Percentiles rank a stretch among this genome's conserved stretches.
Conservation (phyloP, 1,140 invertebrate genomes). For the Drosophila santomea region DNA sequence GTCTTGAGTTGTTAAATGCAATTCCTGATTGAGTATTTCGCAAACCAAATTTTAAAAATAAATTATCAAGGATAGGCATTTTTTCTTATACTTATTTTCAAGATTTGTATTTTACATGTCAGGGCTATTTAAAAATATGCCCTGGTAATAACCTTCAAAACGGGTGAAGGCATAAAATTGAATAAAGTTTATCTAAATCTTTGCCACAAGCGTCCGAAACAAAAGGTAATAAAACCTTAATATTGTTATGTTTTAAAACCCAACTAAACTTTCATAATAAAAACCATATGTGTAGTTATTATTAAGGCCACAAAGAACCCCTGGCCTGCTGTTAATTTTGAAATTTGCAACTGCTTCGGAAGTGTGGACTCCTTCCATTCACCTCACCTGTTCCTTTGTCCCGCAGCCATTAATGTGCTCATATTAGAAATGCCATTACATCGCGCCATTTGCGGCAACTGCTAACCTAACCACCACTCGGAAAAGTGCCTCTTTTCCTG, state of each 20-base stretch:
- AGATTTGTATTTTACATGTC: background rate
- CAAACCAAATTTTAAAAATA: too few species aligned
- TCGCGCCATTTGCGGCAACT: constrained; percentile 79
- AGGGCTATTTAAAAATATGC: background rate
- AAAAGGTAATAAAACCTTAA: background rate
- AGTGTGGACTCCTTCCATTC: background rate
- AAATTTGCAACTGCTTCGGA: constrained; percentile 54
- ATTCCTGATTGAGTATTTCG: too few species aligned
- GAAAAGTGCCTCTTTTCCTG: constrained; percentile 12
- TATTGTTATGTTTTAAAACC: background rate
- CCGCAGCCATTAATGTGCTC: constrained; percentile 67
- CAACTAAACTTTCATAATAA: background rate
- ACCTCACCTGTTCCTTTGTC: constrained; percentile 47
- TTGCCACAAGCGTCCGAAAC: background rate
- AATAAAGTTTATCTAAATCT: background rate
- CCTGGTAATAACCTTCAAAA: background rate
- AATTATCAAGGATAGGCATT: background rate
- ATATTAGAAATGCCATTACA: constrained; percentile 82
- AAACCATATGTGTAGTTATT: background rate
- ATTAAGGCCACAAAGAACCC: background rate
- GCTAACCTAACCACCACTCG: constrained; percentile 61
- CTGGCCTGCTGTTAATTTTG: constrained; percentile 61
- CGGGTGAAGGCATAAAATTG: background rate
- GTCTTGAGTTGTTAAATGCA: too few species aligned
- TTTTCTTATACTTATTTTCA: background rate